phyloP scores from a whole-genome alignment of 2,113 vertebrate species.

The Cardinalis cardinalis region DNA sequence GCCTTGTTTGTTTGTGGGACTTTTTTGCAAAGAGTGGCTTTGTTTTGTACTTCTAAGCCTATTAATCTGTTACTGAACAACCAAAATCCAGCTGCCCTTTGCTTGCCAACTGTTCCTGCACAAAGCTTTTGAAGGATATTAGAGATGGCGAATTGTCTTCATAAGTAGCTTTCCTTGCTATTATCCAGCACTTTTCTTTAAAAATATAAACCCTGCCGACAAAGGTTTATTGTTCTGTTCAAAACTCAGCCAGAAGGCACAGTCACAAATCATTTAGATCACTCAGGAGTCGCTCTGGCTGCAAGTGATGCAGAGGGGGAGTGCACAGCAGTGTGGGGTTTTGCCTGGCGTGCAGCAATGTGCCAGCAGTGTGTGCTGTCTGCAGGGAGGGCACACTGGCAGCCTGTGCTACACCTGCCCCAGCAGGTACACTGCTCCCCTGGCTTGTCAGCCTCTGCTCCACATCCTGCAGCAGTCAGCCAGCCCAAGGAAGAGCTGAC shows the following conservation, averaged over 20 bases:
- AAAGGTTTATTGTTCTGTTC: slow-evolving; percentile 31
- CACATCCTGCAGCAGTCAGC: background rate
- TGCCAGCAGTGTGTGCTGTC: rapidly evolving
- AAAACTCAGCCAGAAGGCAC: slow-evolving; percentile 23
- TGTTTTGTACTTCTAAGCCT: background rate
- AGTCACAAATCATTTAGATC: slow-evolving; percentile 10
- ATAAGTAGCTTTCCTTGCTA: slow-evolving; percentile 16
- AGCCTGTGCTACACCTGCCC: background rate
- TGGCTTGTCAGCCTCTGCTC: background rate
- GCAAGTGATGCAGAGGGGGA: background rate
- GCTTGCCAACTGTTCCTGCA: background rate
- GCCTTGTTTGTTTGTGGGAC: background rate
- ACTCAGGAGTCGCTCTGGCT: background rate
- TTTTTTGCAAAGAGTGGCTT: background rate
- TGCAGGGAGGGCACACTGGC: background rate
- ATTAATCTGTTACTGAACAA: slow-evolving; percentile 4
- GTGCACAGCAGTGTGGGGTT: background rate
- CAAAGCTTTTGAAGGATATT: slow-evolving; percentile 20
- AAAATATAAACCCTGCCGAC: background rate
- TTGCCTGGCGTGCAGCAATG: background rate
- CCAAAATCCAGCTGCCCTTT: background rate
- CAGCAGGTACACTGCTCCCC: background rate
- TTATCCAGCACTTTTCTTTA: background rate
- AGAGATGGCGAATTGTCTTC: background rate
- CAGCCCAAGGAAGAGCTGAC: background rate